These are phyloP conservation scores for Dasyprocta punctata DNA, from an alignment of 2,113 vertebrate genomes.

Conservation along the genomic window DNA sequence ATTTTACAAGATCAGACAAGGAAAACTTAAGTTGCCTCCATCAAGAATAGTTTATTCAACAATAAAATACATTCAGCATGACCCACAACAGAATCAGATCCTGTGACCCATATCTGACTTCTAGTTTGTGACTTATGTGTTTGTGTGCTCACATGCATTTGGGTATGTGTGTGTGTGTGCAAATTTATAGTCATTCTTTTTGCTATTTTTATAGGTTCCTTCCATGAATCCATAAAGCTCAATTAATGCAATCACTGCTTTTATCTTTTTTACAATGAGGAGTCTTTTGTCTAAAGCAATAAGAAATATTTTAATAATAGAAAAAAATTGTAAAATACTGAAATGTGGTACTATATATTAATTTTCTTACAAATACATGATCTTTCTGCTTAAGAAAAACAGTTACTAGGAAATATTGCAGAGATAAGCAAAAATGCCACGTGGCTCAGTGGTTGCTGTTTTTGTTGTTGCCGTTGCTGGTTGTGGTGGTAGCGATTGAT, in stretches of 20 bases:
- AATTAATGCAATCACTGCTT: not conserved
- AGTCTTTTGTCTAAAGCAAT: not conserved
- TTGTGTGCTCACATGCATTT: not conserved
- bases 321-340: not conserved
- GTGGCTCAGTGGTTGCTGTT: not conserved
- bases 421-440: not conserved
- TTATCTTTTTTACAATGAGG: not conserved
- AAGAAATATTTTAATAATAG: not conserved
- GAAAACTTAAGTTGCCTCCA: not conserved
- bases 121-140: not conserved
- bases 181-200: not conserved
- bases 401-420: not conserved
- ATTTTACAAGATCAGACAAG: not conserved
- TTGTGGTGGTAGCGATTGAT: accelerated
- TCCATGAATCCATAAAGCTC: not conserved
- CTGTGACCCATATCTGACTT: not conserved
- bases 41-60: not conserved
- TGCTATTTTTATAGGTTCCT: not conserved
- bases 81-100: not conserved
- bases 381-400: not conserved
- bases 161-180: not conserved
- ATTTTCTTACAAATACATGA: not conserved
- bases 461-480: not conserved
- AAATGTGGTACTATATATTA: not conserved
- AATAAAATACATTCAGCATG: not conserved